Evolutionary conservation across 2,888 invertebrate species (phyloP).

Genomic region (Lordiphosa andalusiaca): DNA sequence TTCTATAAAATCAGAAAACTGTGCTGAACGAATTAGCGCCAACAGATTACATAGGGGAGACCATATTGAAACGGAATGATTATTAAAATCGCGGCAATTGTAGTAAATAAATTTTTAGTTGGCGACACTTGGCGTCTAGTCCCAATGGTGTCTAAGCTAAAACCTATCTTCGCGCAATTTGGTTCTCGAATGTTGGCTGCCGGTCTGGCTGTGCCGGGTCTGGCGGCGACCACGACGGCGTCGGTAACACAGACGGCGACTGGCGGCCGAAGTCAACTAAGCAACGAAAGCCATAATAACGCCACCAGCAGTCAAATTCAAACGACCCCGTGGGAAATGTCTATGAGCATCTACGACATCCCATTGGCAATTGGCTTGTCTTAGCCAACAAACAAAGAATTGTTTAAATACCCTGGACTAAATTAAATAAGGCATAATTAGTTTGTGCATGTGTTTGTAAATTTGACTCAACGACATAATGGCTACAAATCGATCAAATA

Average conservation of each 20-base stretch:
- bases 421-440: too few relatives aligned
- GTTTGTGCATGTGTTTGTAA: too few relatives aligned
- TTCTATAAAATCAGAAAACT: too few relatives aligned
- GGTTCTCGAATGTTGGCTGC: conserved; percentile 73
- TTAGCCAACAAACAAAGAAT: too few relatives aligned
- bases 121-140: conserved; percentile 77
- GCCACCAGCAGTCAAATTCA: conserved; percentile 49
- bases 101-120: conserved; percentile 67
- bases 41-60: neutral
- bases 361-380: conserved; percentile 10
- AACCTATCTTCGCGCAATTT: conserved; percentile 59
- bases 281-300: too few relatives aligned
- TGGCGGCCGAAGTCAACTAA: conserved; percentile 49
- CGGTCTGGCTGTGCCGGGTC: conserved; percentile 47
- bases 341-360: conserved; percentile 1
- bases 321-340: conserved; percentile 33
- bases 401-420: too few relatives aligned
- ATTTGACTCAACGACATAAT: too few relatives aligned
- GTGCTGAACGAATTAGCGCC: too few relatives aligned
- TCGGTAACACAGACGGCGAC: conserved; percentile 46
- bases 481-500: too few relatives aligned
- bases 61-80: conserved; percentile 39
- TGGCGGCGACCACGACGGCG: conserved; percentile 40
- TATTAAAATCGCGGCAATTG: conserved; percentile 50
- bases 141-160: conserved; percentile 75